phyloP scores from a whole-genome alignment of 1,140 invertebrate genomes.

The Calephelis nemesis region DNA sequence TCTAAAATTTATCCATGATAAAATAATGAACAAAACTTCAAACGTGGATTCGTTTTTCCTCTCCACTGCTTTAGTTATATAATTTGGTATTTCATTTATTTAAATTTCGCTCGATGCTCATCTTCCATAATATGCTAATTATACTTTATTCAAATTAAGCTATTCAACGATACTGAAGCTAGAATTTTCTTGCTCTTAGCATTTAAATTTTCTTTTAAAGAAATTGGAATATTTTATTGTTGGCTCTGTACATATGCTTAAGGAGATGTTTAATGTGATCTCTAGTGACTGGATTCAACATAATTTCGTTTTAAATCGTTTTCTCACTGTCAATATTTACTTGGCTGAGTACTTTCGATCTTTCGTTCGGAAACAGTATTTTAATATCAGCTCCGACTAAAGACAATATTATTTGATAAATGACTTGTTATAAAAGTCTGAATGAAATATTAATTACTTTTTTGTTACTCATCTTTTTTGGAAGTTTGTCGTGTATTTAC shows the following conservation, averaged over 20 bases:
- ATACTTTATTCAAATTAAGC: constrained; percentile 13
- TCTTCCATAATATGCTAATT: constrained; percentile 14
- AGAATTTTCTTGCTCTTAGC: constrained; percentile 8
- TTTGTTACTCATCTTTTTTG: too few relatives aligned
- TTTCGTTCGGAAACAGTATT: background rate
- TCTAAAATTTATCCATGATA: background rate
- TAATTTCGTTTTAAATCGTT: constrained; percentile 12
- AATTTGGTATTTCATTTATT: constrained; percentile 12
- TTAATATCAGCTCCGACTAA: background rate
- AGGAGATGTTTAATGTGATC: constrained; percentile 10
- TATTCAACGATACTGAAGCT: constrained; percentile 3
- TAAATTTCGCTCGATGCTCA: constrained; percentile 5
- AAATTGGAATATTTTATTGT: constrained; percentile 16
- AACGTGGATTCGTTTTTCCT: background rate
- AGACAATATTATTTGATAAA: background rate
- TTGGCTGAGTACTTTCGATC: background rate
- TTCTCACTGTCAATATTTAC: constrained; percentile 16
- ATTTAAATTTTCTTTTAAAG: constrained; percentile 14
- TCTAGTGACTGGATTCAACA: constrained; percentile 11
- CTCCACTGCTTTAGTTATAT: constrained; percentile 5
- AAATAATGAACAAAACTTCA: background rate
- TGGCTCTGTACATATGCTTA: constrained; percentile 13
- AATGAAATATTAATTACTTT: too few relatives aligned
- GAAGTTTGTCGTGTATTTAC: too few relatives aligned
- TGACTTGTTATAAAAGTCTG: background rate